These are phyloP conservation scores for Syngnathus rostellatus DNA, from an alignment of 2,797 vertebrate species.

Conservation along the genomic window DNA sequence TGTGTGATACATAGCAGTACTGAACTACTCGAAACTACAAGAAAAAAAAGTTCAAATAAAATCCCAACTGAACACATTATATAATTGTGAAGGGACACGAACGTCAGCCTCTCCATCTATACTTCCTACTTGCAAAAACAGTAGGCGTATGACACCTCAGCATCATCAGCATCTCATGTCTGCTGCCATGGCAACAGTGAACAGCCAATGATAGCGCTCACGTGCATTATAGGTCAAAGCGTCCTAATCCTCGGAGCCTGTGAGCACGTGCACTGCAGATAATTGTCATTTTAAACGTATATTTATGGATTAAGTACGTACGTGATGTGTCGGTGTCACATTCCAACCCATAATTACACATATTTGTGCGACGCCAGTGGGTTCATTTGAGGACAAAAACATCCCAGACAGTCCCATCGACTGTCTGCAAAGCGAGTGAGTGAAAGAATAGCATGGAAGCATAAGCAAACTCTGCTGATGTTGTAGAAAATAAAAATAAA, in stretches of 20 bases:
- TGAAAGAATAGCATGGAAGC: not conserved
- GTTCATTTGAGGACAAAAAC: conserved; percentile 60
- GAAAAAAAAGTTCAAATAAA: not conserved
- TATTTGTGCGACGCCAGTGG: conserved; percentile 49
- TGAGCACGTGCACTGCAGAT: conserved; percentile 11
- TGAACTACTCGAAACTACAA: not conserved
- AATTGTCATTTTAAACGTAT: not conserved
- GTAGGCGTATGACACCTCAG: conserved; percentile 39
- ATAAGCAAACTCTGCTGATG: not conserved
- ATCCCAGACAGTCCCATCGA: conserved; percentile 12
- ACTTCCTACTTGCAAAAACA: conserved; percentile 26
- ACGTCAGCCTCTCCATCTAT: conserved; percentile 21
- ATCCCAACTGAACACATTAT: not conserved
- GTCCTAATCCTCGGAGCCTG: not conserved
- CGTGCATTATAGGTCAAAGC: conserved; percentile 3
- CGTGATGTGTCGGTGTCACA: not conserved
- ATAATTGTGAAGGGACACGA: not conserved
- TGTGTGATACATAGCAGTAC: not conserved
- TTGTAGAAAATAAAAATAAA: not conserved
- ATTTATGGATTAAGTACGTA: not conserved
- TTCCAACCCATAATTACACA: conserved; percentile 37
- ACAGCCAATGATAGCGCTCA: conserved; percentile 57
- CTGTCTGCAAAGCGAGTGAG: conserved; percentile 17
- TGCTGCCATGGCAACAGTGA: conserved; percentile 72
- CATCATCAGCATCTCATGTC: conserved; percentile 63